phyloP scores from a whole-genome alignment of 2,113 vertebrate genomes.

The Microtus montanus region DNA sequence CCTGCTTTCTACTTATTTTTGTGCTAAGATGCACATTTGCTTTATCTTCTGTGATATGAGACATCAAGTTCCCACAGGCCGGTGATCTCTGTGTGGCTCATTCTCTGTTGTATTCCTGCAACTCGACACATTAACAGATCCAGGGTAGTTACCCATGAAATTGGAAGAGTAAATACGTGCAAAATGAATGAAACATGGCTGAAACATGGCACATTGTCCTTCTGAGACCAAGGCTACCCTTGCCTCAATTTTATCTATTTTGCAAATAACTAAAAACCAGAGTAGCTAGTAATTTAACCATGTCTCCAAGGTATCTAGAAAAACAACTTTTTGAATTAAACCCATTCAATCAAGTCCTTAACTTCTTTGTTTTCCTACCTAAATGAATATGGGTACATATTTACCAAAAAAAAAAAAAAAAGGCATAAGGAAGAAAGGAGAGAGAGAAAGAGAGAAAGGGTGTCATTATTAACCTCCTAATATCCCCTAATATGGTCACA shows the following conservation, averaged over 20 bases:
- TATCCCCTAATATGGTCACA: neutral
- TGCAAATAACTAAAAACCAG: constrained; percentile 24
- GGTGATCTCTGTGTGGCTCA: neutral
- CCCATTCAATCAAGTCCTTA: constrained; percentile 1
- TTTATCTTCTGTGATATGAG: neutral
- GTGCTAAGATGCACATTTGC: neutral
- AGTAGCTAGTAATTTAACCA: neutral
- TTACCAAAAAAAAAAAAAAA: neutral
- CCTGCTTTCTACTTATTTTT: neutral
- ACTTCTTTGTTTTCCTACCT: neutral
- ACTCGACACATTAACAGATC: neutral
- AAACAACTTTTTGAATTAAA: neutral
- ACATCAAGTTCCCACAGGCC: neutral
- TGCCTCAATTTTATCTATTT: neutral
- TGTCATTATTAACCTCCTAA: constrained; percentile 5
- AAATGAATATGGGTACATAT: constrained; percentile 52
- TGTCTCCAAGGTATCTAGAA: neutral
- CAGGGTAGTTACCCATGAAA: neutral
- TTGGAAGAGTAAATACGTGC: neutral
- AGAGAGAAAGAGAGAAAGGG: neutral
- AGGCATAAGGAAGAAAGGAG: neutral
- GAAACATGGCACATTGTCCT: neutral
- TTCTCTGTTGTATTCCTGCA: neutral
- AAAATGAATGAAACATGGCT: constrained; percentile 6
- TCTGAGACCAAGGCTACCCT: neutral